These are phyloP conservation scores for Rhinopithecus roxellana DNA, from an alignment of 2,113 vertebrate species.

Conservation along the genomic window DNA sequence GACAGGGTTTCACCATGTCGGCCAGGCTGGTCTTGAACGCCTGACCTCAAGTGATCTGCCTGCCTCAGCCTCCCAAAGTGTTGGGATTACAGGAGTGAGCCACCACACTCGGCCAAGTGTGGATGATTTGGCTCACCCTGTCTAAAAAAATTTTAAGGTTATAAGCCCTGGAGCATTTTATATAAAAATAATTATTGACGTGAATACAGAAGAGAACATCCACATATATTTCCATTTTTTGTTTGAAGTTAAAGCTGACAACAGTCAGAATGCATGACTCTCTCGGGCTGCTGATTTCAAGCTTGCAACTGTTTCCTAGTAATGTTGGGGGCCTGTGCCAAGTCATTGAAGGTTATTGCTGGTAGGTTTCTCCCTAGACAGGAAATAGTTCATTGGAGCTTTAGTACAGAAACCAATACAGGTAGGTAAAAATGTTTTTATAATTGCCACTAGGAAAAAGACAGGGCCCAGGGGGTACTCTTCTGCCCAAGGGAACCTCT, in stretches of 20 bases:
- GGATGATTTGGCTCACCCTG: neutral
- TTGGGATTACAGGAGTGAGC: no score
- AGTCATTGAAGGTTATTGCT: neutral
- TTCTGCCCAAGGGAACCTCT: conserved; percentile 48
- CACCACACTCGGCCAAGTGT: neutral
- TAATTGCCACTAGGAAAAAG: conserved; percentile 70
- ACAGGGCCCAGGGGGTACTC: conserved; percentile 21
- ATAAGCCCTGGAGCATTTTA: neutral
- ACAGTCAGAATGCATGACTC: neutral
- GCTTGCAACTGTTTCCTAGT: neutral
- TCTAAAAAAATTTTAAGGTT: neutral
- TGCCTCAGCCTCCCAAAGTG: no score
- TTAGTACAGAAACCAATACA: neutral
- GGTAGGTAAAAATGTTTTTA: conserved; percentile 55
- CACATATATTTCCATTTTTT: neutral
- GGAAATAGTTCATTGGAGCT: conserved; percentile 47
- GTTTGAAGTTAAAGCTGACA: neutral
- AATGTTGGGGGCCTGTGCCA: neutral
- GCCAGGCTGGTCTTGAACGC: no score
- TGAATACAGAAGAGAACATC: neutral
- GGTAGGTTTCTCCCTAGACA: conserved; percentile 12
- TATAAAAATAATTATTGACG: conserved; percentile 17
- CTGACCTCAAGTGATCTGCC: no score
- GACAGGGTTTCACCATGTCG: no score
- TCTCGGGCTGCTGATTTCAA: neutral